Conservation (phyloP, 2,797 vertebrate genomes). For the Acrocephalus scirpaceus region DNA sequence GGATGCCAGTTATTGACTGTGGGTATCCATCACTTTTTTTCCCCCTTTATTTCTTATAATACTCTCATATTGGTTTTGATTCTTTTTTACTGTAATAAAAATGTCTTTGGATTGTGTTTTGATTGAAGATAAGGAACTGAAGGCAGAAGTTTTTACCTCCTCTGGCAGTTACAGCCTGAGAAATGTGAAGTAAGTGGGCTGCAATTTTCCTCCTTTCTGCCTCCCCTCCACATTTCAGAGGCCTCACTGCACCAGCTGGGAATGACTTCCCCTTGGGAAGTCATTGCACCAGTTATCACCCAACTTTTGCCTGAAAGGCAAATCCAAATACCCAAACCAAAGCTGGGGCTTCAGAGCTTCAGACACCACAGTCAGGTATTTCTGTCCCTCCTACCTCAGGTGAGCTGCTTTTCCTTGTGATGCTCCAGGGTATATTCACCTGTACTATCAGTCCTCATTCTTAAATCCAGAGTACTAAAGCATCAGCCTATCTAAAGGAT, state of each 20-base stretch:
- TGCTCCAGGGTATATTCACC: neutral
- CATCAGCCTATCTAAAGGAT: neutral
- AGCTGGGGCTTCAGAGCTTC: neutral
- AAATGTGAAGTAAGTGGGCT: neutral
- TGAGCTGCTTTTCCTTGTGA: neutral
- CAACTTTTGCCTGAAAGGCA: neutral
- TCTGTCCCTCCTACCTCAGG: neutral
- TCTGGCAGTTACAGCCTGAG: fast-evolving
- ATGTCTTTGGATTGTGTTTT: neutral
- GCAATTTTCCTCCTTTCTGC: neutral
- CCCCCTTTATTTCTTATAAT: neutral
- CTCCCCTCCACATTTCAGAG: fast-evolving
- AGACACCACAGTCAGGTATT: fast-evolving
- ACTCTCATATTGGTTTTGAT: neutral
- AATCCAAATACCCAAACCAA: neutral
- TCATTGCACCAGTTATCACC: neutral
- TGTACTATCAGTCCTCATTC: neutral
- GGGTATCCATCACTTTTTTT: neutral
- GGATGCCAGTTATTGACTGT: neutral
- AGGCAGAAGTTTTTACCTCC: neutral
- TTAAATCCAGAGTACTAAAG: neutral
- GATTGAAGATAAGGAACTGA: neutral
- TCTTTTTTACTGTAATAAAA: neutral
- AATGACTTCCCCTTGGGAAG: neutral
- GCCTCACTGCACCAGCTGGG: neutral